Evolutionary conservation across 2,113 vertebrate species (phyloP).

Genomic region (Megaleporinus macrocephalus): DNA sequence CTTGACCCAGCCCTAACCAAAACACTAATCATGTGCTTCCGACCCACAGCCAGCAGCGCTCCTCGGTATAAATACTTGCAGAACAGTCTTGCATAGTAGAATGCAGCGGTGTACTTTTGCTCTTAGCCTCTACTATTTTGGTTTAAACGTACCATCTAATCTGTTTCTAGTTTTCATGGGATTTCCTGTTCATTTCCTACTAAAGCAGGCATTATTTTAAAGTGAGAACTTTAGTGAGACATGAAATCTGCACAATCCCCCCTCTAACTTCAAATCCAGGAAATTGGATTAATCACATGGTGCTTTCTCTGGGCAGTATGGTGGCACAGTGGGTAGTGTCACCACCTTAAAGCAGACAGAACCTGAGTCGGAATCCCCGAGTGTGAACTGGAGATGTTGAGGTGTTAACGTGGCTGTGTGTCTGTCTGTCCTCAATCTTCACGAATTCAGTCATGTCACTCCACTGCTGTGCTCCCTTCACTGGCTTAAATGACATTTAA

Average conservation of each 20-base stretch:
- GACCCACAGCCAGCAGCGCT: constrained; percentile 1
- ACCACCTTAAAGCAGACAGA: too few species aligned
- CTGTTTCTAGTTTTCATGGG: neutral
- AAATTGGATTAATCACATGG: too few species aligned
- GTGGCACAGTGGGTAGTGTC: too few species aligned
- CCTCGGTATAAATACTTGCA: constrained; percentile 29
- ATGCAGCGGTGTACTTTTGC: constrained; percentile 4
- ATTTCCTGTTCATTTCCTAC: neutral
- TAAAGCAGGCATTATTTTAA: neutral
- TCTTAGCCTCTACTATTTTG: constrained; percentile 17
- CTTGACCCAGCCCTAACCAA: constrained; percentile 43
- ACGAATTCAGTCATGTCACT: too few species aligned
- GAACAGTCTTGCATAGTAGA: neutral
- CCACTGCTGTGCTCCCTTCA: too few species aligned
- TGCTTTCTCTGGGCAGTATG: too few species aligned
- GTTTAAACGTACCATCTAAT: neutral
- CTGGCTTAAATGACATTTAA: too few species aligned
- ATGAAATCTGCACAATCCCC: neutral
- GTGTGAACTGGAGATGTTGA: too few species aligned
- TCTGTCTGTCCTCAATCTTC: too few species aligned
- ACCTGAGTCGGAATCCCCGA: too few species aligned
- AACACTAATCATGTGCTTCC: constrained; percentile 34
- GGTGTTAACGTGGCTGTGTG: too few species aligned
- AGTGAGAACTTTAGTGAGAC: neutral
- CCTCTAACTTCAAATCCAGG: too few species aligned